Evolutionary conservation across 2,888 invertebrate species (phyloP).

Genomic region (Panzeria rudis): DNA sequence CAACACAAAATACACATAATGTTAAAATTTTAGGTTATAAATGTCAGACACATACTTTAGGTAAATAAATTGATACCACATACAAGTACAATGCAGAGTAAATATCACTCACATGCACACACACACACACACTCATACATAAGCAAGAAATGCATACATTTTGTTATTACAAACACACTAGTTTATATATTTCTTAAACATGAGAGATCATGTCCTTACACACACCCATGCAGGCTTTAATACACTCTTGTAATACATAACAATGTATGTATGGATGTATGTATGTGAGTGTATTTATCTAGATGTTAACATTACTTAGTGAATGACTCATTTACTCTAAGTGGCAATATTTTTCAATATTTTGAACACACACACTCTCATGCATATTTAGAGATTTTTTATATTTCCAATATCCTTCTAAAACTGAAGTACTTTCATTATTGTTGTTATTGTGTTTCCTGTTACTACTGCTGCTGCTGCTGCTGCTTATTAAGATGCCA

Average conservation of each 20-base stretch:
- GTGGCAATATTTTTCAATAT: slow-evolving; percentile 70
- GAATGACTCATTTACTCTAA: slow-evolving; percentile 72
- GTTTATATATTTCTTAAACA: slow-evolving; percentile 2
- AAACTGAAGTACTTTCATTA: slow-evolving; percentile 21
- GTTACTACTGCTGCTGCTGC: slow-evolving; percentile 18
- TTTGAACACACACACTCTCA: slow-evolving; percentile 27
- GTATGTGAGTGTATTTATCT: neutral
- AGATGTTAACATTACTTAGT: slow-evolving; percentile 65
- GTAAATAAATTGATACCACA: slow-evolving; percentile 69
- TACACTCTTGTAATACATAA: slow-evolving; percentile 1
- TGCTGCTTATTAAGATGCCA: slow-evolving; percentile 33
- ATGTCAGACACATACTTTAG: slow-evolving; percentile 71
- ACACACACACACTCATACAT: neutral
- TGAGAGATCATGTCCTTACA: slow-evolving; percentile 28
- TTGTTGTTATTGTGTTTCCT: slow-evolving; percentile 19
- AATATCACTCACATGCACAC: neutral
- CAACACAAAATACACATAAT: slow-evolving; percentile 45
- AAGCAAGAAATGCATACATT: neutral
- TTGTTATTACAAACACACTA: neutral
- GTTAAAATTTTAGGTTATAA: slow-evolving; percentile 71
- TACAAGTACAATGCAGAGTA: slow-evolving; percentile 38
- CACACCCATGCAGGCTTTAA: slow-evolving; percentile 4
- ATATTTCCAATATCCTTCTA: neutral
- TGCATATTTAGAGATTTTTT: slow-evolving; percentile 1
- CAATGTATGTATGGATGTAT: neutral